A percentile compares a stretch with the other conserved stretches of the same genome.
Evolutionary conservation across 2,888 invertebrate species (phyloP).

Genomic region (Subacronicta megacephala): DNA sequence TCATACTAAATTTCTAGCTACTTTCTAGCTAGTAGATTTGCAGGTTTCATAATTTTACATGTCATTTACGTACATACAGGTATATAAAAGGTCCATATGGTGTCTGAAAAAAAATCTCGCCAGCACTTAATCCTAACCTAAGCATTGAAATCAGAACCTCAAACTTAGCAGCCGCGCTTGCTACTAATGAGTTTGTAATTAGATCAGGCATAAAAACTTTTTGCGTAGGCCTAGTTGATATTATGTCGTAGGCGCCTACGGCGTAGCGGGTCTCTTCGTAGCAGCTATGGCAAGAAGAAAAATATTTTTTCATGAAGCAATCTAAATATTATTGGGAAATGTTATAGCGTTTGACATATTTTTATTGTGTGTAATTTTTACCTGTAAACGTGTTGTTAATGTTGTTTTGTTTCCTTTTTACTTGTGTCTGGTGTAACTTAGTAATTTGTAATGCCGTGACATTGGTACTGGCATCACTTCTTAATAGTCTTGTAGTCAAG

Average conservation of each 20-base stretch:
- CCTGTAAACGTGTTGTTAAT: slow-evolving; percentile 12
- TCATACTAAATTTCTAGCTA: too few species aligned
- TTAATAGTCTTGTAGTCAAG: not conserved
- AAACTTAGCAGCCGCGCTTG: too few species aligned
- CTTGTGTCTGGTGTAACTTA: slow-evolving; percentile 4
- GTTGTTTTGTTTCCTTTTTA: slow-evolving; percentile 25
- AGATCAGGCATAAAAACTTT: not conserved
- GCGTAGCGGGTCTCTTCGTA: slow-evolving; percentile 7
- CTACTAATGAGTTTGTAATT: not conserved
- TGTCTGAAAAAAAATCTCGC: too few species aligned
- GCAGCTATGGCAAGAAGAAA: slow-evolving; percentile 1
- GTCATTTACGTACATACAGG: too few species aligned
- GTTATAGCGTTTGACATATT: not conserved
- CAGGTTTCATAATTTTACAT: too few species aligned
- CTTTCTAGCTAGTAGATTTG: too few species aligned
- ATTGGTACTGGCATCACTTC: not conserved
- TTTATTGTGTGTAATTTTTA: slow-evolving; percentile 2
- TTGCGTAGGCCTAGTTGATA: not conserved
- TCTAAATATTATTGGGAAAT: not conserved
- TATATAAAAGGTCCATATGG: too few species aligned
- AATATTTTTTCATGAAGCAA: slow-evolving; percentile 1
- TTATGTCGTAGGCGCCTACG: slow-evolving; percentile 8
- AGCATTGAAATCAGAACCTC: too few species aligned
- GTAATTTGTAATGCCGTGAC: slow-evolving; percentile 1
- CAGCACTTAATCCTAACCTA: too few species aligned